Conservation (phyloP, 2,113 vertebrate genomes). For the Pangasianodon hypophthalmus region DNA sequence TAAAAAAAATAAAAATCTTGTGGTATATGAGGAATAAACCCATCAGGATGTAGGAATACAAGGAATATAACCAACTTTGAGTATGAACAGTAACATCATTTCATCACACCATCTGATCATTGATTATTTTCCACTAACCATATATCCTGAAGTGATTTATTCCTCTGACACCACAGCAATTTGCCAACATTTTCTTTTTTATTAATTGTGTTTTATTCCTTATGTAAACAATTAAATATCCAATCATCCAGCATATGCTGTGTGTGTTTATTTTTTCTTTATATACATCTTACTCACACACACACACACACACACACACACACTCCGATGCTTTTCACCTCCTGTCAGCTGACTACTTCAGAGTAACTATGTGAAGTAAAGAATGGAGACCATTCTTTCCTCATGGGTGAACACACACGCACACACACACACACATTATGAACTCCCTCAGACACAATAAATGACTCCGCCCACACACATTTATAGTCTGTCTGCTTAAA, state of each 20-base stretch:
- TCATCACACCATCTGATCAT: not conserved
- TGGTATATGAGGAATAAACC: not conserved
- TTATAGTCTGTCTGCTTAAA: not conserved
- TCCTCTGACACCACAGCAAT: not conserved
- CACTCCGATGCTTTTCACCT: not conserved
- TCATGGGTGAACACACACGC: not conserved
- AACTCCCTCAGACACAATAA: not conserved
- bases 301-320: not conserved
- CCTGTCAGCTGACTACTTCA: not conserved
- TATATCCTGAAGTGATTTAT: not conserved
- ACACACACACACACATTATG: not conserved
- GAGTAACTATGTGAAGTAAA: not conserved
- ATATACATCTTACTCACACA: not conserved
- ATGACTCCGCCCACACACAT: not conserved
- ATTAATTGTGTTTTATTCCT: not conserved
- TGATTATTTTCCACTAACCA: not conserved
- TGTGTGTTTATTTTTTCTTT: not conserved
- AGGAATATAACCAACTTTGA: not conserved
- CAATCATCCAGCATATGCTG: not conserved
- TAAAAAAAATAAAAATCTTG: not conserved
- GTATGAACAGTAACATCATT: not conserved
- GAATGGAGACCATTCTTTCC: not conserved
- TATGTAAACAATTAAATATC: not conserved
- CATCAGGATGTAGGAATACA: not conserved
- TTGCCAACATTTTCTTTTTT: not conserved